Evolutionary conservation across 2,888 invertebrate genomes (phyloP).

Genomic region (Pantelozetes paolii): DNA sequence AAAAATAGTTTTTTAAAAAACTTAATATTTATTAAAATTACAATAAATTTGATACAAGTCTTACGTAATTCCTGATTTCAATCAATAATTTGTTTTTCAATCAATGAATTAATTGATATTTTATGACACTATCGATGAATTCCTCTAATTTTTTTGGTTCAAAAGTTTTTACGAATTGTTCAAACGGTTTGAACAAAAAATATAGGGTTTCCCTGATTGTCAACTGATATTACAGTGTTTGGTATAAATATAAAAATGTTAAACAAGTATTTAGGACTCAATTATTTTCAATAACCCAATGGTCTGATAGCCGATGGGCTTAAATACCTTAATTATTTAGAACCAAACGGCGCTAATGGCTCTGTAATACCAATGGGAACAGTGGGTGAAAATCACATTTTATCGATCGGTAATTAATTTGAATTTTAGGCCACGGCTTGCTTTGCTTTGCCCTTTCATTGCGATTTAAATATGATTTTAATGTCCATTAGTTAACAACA

Average conservation of each 20-base stretch:
- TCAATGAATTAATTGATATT: no score
- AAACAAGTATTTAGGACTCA: not conserved
- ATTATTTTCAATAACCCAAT: not conserved
- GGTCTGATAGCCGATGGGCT: constrained; percentile 12
- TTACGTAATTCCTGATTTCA: no score
- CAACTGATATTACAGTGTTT: not conserved
- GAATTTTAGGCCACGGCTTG: constrained; percentile 15
- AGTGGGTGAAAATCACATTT: constrained; percentile 27
- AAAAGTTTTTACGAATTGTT: no score
- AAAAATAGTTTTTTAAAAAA: not conserved
- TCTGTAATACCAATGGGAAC: not conserved
- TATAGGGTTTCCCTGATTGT: not conserved
- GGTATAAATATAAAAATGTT: not conserved
- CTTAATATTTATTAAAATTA: not conserved
- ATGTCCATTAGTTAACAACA: not conserved
- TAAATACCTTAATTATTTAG: not conserved
- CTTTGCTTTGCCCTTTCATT: not conserved
- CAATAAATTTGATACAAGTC: no score
- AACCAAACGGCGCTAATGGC: constrained; percentile 12
- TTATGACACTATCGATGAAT: no score
- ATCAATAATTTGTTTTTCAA: no score
- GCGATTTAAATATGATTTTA: not conserved
- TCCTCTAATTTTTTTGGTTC: no score
- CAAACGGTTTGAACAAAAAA: not conserved
- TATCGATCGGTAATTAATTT: not conserved